Conservation (phyloP, 1,140 invertebrate species). For the Agraylea sexmaculata region DNA sequence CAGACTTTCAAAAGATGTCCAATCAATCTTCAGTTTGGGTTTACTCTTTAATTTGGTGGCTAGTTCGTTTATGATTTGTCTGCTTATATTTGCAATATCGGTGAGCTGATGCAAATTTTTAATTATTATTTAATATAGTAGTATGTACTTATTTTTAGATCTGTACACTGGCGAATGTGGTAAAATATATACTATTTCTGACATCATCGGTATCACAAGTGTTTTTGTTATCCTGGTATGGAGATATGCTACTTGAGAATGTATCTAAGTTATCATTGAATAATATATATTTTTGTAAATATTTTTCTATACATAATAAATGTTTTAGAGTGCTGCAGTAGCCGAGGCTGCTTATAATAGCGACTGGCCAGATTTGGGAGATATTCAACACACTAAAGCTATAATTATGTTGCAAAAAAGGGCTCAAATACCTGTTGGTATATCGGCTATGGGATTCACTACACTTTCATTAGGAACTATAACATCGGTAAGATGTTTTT, state of each 20-base stretch:
- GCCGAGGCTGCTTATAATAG: conserved; percentile 11
- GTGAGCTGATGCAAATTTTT: background rate
- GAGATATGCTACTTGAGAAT: conserved; percentile 14
- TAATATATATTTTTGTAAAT: background rate
- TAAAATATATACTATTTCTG: conserved; percentile 17
- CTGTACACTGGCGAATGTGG: conserved; percentile 7
- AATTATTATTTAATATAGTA: background rate
- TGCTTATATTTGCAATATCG: conserved; percentile 15
- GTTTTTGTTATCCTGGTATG: conserved; percentile 15
- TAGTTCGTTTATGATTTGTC: conserved; percentile 16
- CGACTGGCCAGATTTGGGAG: conserved; percentile 8
- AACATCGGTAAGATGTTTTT: conserved; percentile 12
- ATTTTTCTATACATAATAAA: background rate
- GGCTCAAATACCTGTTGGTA: conserved; percentile 6
- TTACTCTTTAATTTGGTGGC: conserved; percentile 12
- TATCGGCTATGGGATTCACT: conserved; percentile 16
- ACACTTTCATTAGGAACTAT: conserved; percentile 17
- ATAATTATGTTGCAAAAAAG: conserved; percentile 15
- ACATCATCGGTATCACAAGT: conserved; percentile 15
- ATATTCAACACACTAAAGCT: conserved; percentile 2
- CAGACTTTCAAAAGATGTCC: conserved; percentile 13
- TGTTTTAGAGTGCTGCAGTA: conserved; percentile 10
- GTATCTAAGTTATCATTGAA: background rate
- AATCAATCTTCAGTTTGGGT: conserved; percentile 10
- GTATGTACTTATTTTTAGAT: conserved; percentile 6